Base-by-base conservation (phyloP, 2,113 vertebrate genomes). In the Heloderma charlesbogerti region DNA sequence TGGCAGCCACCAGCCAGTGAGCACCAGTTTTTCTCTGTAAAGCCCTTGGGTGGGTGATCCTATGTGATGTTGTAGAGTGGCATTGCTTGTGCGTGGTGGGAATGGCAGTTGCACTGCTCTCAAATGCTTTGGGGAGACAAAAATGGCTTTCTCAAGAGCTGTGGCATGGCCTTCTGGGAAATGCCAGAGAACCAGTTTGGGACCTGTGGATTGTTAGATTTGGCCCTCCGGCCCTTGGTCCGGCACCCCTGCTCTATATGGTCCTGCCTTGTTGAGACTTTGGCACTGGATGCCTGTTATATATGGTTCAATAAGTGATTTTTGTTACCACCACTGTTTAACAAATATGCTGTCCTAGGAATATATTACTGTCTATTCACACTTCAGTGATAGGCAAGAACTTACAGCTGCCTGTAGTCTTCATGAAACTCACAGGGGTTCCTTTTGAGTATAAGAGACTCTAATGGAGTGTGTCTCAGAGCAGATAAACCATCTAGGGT, bases 341-440 rank as follows among this genome's bases (percentile, higher is more conserved):
- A 51, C 20, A 74, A 84, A 74, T 71, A 54, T 91, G 54, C 20
- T 22, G 3, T 25, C 77, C 69, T 60, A 43, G 60, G 88, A 94
- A 67, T 16, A 63, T 40, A 57, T 4, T 31, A 3, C 1, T 43
- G 80, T 2, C 87, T 71, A 75, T 77, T 20, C 45, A 25, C 82
- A 89, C 0, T 43, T 1, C 31, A 72, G 4, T 0, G 1, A 63
- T 43, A 63, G 2, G 16, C 31, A 77, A 51, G 83, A 43, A 94
- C 97, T 98, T 97, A 99, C 99, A 95, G 95, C 93, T 98, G 96
- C 78, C 98, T 98, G 95, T 99, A 99, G 97, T 98, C 94, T 94
- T 97, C 97, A 94, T 98, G 97, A 97, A 99, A 99, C 94, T 98
- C 98, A 95, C 99, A 99, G 16, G 98, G 98, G 94, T 99, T 99